These are phyloP conservation scores for Heterodera filipjevi DNA, from an alignment of 2,888 invertebrate genomes.

Conservation along the genomic window DNA sequence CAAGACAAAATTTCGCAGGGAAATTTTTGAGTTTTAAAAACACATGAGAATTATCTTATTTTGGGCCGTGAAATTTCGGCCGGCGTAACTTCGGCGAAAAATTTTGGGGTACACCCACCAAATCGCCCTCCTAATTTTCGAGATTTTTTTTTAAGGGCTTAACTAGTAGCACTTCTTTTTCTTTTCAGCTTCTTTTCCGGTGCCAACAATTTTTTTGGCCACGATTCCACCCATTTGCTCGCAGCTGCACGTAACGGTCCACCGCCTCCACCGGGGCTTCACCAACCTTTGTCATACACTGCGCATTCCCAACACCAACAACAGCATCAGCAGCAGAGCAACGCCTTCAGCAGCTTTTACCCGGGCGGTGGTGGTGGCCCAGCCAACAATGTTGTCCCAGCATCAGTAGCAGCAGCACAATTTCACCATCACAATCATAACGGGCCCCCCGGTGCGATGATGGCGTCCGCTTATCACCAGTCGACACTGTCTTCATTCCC, in stretches of 20 bases:
- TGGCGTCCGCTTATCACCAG: neutral
- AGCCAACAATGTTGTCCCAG: neutral
- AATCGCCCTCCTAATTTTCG: too few species aligned
- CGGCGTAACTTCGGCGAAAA: too few species aligned
- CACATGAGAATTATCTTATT: too few species aligned
- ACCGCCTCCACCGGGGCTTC: neutral
- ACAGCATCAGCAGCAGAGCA: neutral
- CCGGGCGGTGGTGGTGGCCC: neutral
- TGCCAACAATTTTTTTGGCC: neutral
- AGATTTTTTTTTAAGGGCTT: neutral
- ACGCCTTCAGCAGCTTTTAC: slow-evolving; percentile 1
- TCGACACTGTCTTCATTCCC: neutral
- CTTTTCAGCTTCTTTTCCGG: neutral
- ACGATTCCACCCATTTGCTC: neutral
- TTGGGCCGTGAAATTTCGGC: too few species aligned
- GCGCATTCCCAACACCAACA: neutral
- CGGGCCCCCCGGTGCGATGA: neutral
- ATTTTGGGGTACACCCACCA: too few species aligned
- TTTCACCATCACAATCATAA: neutral
- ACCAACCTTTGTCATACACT: neutral
- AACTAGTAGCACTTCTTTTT: too few species aligned
- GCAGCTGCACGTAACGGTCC: neutral
- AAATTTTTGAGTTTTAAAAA: too few species aligned
- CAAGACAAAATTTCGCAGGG: too few species aligned
- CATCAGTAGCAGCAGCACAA: neutral